phyloP scores from a whole-genome alignment of 2,888 invertebrate genomes.

The Iphiclides podalirius region DNA sequence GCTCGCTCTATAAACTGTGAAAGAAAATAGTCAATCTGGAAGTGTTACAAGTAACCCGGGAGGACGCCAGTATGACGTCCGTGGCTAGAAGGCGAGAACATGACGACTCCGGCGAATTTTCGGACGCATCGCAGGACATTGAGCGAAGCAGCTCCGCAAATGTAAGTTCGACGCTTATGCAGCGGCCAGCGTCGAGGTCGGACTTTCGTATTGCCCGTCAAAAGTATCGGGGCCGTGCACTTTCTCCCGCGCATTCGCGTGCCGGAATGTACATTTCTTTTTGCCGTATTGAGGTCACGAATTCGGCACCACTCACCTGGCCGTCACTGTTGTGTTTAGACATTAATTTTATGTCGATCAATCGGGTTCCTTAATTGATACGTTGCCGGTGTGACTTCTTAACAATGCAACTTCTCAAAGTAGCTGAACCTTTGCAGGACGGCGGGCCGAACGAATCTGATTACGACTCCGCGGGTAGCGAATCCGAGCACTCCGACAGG shows the following conservation, averaged over 20 bases:
- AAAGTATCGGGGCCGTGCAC: slow-evolving; percentile 61
- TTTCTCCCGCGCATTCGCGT: slow-evolving; percentile 73
- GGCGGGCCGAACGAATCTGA: slow-evolving; percentile 64
- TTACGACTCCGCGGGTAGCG: slow-evolving; percentile 75
- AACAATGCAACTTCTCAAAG: slow-evolving; percentile 74
- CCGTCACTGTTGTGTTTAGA: slow-evolving; percentile 52
- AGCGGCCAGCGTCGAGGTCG: slow-evolving; percentile 32
- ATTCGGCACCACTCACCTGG: slow-evolving; percentile 62
- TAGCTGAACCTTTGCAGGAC: slow-evolving; percentile 69
- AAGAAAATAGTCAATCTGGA: slow-evolving; percentile 66
- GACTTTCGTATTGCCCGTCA: slow-evolving; percentile 73
- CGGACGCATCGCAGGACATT: slow-evolving; percentile 72
- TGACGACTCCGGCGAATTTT: slow-evolving; percentile 73
- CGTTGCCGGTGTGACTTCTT: slow-evolving; percentile 57
- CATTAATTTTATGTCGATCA: slow-evolving; percentile 48
- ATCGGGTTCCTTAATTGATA: slow-evolving; percentile 31
- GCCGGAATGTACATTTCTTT: slow-evolving; percentile 76
- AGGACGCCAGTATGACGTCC: slow-evolving; percentile 75
- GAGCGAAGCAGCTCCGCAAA: slow-evolving; percentile 66
- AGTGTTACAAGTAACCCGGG: slow-evolving; percentile 63
- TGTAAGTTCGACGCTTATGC: slow-evolving; percentile 56
- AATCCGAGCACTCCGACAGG: slow-evolving; percentile 80
- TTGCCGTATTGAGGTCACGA: slow-evolving; percentile 71
- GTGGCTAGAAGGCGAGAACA: slow-evolving; percentile 61
- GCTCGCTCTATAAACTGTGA: slow-evolving; percentile 37